Conservation (phyloP, 1,140 invertebrate genomes). For the Brachionus manjavacas region DNA sequence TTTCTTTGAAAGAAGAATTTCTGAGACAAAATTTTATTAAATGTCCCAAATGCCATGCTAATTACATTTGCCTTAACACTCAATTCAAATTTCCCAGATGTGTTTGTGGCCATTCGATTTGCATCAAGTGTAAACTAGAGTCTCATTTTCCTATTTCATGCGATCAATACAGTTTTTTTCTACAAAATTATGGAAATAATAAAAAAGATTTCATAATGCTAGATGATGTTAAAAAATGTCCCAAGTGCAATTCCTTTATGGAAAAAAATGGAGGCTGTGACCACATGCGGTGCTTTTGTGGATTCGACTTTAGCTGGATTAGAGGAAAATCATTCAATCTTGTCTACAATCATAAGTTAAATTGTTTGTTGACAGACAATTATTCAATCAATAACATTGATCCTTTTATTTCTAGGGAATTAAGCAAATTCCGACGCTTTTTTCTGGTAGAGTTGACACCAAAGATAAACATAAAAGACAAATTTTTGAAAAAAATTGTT, state of each 20-base stretch:
- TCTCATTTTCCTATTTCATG: neutral
- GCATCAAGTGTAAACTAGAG: neutral
- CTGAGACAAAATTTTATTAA: neutral
- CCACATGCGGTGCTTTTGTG: conserved; percentile 35
- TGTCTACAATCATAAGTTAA: neutral
- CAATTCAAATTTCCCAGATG: neutral
- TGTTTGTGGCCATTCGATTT: neutral
- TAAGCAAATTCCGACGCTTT: neutral
- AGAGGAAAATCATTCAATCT: neutral
- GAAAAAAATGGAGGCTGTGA: conserved; percentile 25
- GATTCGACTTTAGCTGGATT: neutral
- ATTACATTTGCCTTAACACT: neutral
- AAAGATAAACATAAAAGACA: neutral
- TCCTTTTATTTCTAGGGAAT: neutral
- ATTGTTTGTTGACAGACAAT: neutral
- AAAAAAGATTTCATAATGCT: neutral
- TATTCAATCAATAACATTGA: neutral
- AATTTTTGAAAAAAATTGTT: neutral
- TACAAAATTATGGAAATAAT: neutral
- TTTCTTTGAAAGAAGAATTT: neutral
- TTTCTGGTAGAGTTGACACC: neutral
- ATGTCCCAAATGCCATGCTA: neutral
- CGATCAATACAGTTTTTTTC: neutral
- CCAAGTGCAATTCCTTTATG: neutral
- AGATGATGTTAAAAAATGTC: conserved; percentile 20